Evolutionary conservation across 1,140 invertebrate genomes (phyloP).

Genomic region (Zaprionus ornatus): DNA sequence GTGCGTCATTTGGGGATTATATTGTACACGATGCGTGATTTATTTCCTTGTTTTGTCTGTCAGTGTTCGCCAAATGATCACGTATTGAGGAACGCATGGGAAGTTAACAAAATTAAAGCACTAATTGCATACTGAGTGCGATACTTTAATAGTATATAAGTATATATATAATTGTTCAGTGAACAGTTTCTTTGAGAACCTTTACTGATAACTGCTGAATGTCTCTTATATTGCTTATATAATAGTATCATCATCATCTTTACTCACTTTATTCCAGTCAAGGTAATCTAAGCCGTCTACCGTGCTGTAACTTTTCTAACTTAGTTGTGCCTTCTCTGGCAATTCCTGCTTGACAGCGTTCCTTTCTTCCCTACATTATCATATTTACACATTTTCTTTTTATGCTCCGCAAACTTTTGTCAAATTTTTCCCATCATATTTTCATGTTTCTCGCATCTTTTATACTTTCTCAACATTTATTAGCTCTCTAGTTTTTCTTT

Average conservation of each 20-base stretch:
- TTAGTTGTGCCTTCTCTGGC: no score
- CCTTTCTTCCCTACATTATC: neutral
- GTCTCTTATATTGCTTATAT: neutral
- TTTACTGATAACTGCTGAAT: no score
- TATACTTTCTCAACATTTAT: neutral
- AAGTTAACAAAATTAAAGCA: neutral
- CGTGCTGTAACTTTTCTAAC: no score
- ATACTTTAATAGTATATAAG: neutral
- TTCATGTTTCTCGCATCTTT: neutral
- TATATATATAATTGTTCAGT: neutral
- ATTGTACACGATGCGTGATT: constrained; percentile 17
- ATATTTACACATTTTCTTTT: constrained; percentile 1
- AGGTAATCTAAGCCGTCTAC: neutral
- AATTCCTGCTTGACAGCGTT: neutral
- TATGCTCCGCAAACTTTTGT: neutral
- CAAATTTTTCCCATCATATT: neutral
- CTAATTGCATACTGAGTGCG: neutral
- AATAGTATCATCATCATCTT: no score
- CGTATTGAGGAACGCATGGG: neutral
- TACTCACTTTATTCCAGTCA: neutral
- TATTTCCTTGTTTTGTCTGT: constrained; percentile 15
- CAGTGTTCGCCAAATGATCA: constrained; percentile 5
- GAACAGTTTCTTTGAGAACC: no score
- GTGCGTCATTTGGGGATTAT: constrained; percentile 33
- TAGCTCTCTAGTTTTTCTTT: constrained; percentile 6